Evolutionary conservation across 2,797 vertebrate species (phyloP).

Genomic region (Characodon lateralis): DNA sequence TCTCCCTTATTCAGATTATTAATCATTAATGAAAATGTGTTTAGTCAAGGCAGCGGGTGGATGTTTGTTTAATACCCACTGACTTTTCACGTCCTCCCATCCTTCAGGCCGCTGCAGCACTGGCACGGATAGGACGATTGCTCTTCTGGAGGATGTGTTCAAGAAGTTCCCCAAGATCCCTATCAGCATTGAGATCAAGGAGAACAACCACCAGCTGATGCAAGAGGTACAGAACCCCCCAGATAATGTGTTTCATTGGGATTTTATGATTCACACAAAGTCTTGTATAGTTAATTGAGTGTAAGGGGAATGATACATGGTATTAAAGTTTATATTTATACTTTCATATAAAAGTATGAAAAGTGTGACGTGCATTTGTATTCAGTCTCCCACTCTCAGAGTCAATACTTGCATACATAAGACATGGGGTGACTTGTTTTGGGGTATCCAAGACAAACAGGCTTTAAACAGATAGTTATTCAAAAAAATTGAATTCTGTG

Average conservation of each 20-base stretch:
- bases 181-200: conserved; percentile 87
- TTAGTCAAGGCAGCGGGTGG: neutral
- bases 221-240: conserved; percentile 72
- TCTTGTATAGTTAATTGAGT: too few species aligned
- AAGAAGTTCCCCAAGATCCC: conserved; percentile 80
- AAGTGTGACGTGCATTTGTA: neutral
- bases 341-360: neutral
- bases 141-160: conserved; percentile 86
- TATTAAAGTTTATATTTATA: neutral
- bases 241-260: neutral
- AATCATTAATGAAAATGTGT: conserved; percentile 25
- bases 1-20: neutral
- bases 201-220: conserved; percentile 79
- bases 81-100: neutral
- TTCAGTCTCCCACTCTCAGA: neutral
- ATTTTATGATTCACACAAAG: too few species aligned
- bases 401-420: neutral
- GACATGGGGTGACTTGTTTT: neutral
- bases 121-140: conserved; percentile 84
- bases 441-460: too few species aligned
- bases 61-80: neutral
- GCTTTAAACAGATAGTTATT: neutral
- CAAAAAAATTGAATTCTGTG: neutral
- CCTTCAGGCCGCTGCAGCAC: conserved; percentile 80
- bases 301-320: too few species aligned